Evolutionary conservation across 2,888 invertebrate species (phyloP).

Genomic region (Dioctria linearis): DNA sequence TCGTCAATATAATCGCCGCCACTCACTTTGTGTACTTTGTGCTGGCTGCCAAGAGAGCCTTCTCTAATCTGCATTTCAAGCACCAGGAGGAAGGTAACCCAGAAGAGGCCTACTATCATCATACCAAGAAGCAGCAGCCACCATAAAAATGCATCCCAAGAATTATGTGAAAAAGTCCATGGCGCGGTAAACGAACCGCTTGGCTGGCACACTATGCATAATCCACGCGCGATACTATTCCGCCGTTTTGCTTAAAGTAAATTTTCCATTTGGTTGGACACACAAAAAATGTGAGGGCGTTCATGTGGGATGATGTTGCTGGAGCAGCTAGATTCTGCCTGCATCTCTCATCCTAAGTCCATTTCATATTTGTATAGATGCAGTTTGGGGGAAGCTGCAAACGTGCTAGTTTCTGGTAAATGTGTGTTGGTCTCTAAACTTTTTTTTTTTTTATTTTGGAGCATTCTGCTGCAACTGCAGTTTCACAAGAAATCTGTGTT

Average conservation of each 20-base stretch:
- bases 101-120: too few species aligned
- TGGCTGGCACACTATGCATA: neutral
- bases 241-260: constrained; percentile 6
- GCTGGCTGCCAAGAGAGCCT: constrained; percentile 15
- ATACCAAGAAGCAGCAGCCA: too few species aligned
- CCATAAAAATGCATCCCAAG: constrained; percentile 19
- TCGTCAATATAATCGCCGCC: constrained; percentile 5
- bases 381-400: too few species aligned
- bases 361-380: too few species aligned
- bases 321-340: too few species aligned
- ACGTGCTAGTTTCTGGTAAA: neutral
- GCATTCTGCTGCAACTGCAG: neutral
- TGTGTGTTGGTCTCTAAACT: neutral
- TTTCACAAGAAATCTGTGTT: neutral
- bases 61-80: constrained; percentile 19
- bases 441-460: neutral
- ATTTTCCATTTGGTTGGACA: constrained; percentile 12
- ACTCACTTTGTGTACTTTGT: constrained; percentile 16
- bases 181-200: constrained; percentile 19
- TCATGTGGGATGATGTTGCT: constrained; percentile 5
- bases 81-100: too few species aligned
- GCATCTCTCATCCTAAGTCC: too few species aligned
- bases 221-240: neutral
- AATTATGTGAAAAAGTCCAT: constrained; percentile 28
- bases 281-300: constrained; percentile 3